phyloP scores from a whole-genome alignment of 2,888 invertebrate species.

The Autographa gamma region DNA sequence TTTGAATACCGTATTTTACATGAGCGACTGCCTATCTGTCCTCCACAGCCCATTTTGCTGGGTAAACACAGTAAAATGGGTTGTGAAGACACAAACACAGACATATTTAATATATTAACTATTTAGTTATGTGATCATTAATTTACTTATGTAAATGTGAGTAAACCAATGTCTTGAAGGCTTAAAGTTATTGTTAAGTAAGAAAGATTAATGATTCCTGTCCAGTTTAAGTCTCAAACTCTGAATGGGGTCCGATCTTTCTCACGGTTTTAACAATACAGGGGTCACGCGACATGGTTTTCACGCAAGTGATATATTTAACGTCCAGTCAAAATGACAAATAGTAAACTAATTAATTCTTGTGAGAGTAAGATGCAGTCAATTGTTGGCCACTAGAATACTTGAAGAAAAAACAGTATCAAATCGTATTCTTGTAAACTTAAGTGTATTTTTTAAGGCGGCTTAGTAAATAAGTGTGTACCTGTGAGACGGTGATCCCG shows the following conservation, averaged over 20 bases:
- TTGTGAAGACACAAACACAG: no score
- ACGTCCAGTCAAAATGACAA: not conserved
- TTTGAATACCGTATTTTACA: no score
- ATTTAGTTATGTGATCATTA: no score
- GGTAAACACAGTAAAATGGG: no score
- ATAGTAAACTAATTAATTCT: not conserved
- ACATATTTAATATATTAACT: no score
- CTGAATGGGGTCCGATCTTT: conserved; percentile 8
- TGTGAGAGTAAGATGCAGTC: no score
- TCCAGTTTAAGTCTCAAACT: conserved; percentile 20
- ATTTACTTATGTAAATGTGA: no score
- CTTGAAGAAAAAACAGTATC: not conserved
- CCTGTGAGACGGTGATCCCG: conserved; percentile 99
- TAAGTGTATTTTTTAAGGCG: conserved; percentile 15
- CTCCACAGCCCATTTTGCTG: no score
- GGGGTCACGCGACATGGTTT: conserved; percentile 19
- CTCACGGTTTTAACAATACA: conserved; percentile 34
- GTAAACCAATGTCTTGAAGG: conserved; percentile 18
- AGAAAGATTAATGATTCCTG: conserved; percentile 29
- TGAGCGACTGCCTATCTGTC: no score
- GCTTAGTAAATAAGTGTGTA: conserved; percentile 68
- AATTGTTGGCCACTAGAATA: not conserved
- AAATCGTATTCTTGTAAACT: not conserved
- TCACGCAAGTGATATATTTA: not conserved
- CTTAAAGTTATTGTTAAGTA: conserved; percentile 24